phyloP scores from a whole-genome alignment of 2,888 invertebrate species.

The Chrysolina americana region DNA sequence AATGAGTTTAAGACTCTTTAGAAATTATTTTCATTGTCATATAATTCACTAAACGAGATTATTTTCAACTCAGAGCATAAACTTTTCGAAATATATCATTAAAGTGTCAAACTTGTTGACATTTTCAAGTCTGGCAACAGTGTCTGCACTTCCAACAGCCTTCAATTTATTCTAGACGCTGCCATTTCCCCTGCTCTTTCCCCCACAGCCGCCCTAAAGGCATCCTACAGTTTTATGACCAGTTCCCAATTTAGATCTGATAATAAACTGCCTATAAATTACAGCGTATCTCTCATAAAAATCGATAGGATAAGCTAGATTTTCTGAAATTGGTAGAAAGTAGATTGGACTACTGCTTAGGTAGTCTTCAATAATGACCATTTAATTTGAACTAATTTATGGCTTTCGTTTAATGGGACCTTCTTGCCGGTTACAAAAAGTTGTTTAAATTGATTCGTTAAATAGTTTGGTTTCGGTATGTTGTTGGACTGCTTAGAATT shows the following conservation, averaged over 20 bases:
- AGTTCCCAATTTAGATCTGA: constrained; percentile 50
- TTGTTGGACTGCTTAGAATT: constrained; percentile 16
- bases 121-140: constrained; percentile 12
- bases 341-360: constrained; percentile 33
- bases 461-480: constrained; percentile 19
- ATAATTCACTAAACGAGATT: too few species aligned
- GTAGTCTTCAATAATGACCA: constrained; percentile 33
- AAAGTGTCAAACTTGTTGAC: too few species aligned
- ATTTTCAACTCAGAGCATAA: too few species aligned
- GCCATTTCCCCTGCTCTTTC: not conserved
- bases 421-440: constrained; percentile 3
- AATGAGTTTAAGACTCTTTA: too few species aligned
- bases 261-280: constrained; percentile 53
- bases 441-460: constrained; percentile 27
- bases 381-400: constrained; percentile 38
- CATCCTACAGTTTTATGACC: constrained; percentile 52
- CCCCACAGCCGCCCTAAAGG: constrained; percentile 35
- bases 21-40: too few species aligned
- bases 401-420: constrained; percentile 23
- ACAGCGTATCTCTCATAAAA: constrained; percentile 46
- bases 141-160: constrained; percentile 8
- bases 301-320: constrained; percentile 43
- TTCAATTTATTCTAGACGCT: constrained; percentile 31
- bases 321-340: constrained; percentile 38
- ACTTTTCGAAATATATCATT: too few species aligned